Evolutionary conservation across 2,888 invertebrate species (phyloP), one percentile per base, ranked within the genome.

Genomic region (Pherbina coryleti): DNA sequence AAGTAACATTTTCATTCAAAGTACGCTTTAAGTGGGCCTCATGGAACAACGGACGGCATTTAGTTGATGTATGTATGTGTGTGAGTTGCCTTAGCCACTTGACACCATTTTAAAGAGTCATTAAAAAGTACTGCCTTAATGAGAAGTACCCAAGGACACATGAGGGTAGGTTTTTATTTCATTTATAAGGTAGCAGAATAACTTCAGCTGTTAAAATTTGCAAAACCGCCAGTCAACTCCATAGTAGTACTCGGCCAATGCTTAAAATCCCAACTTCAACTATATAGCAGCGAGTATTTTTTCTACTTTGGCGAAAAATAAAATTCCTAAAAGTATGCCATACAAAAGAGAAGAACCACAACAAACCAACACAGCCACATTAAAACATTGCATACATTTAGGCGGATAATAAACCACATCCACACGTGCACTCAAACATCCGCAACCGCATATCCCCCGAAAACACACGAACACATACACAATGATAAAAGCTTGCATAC

Each of bases 81-180:
- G 60, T 28, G 25, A 5, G 60, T 25, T 60, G 17, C 25, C 25
- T 60, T 57, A 31, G 25, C 57, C 72, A 22, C 72, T 72, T 72
- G 72, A 60, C 72, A 72, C 44, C 25, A 22, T 60, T 72, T 60
- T 8, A 31, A 72, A 60, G 72, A 34, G 60, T 72, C 72, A 72
- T 72, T 60, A 60, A 60, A 72, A 25, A 60, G 9, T 37, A 44
- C 57, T 22, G 31, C n/a, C 55, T 71, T 31, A 71, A 71, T 55
- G 71, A 71, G 71, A 22, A 44, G 22, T 37, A 8, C 19, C 9
- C 25, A 9, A n/a, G 5, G 14, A 28, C 28, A 14, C 28, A 17
- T 11, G 60, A 25, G 28, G 1, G 7, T 2, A 14, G 60, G 8
- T 25, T 44, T 44, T 44, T 11, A 14, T 44, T 44, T 44, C 44